Base-by-base conservation (phyloP, 2,888 invertebrate genomes). In the Drosophila ochracea region DNA sequence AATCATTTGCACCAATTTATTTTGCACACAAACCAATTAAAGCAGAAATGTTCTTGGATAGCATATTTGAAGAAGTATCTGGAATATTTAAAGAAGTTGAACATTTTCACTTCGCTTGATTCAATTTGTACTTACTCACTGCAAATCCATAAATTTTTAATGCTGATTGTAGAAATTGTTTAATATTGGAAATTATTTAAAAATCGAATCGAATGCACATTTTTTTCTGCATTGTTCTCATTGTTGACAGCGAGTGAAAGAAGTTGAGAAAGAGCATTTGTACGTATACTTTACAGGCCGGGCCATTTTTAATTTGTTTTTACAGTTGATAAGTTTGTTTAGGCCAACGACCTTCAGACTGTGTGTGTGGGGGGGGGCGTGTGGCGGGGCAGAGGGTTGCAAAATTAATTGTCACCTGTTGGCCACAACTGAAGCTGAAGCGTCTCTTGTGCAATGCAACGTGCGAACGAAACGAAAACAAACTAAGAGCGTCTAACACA, bases 361-460 rank as follows among this genome's bases (percentile, higher is more conserved):
- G 16, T 43, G 21, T 21, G 1, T 47, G 4, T 10, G n/a, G 0
- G 10, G 2, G n/a, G 1, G 1, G 43, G 11, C 3, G 28, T 3
- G 28, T 28, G 28, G 6, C 5, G 13, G 3, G 13, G 7, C 1
- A 21, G 11, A 10, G 5, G 16, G 25, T 53, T 62, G 28, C 55
- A 54, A 43, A 71, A 84, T 11, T 39, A 73, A 68, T 61, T 60
- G 49, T 60, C 55, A 49, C n/a, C 31, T 28, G 37, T 52, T 52
- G 30, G n/a, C 57, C 39, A 37, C 28, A 37, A n/a, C 19, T 55
- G 25, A 37, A 11, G 35, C 25, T 55, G 35, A 37, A 39, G n/a
- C 28, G 39, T 39, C 37, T 25, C 59, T 78, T 78, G 73, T 77
- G 78, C 57, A 78, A 78, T 66, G 70, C 52, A 63, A 77, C 73